Evolutionary conservation across 2,113 vertebrate genomes (phyloP).

Genomic region (Cynopterus brachyotis): DNA sequence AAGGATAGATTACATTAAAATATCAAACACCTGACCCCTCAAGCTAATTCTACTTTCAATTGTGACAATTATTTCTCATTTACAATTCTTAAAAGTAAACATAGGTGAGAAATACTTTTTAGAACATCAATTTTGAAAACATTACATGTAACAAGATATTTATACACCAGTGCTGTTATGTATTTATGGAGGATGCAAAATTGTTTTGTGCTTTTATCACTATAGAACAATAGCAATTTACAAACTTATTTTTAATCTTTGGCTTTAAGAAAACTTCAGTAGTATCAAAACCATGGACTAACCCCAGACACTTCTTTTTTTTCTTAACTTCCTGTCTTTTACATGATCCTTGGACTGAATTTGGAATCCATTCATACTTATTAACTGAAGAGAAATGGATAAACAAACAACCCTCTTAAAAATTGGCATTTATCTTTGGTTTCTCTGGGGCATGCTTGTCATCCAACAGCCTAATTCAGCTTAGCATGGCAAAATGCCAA

Average conservation of each 20-base stretch:
- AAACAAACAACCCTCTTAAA: constrained; percentile 42
- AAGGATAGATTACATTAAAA: background rate
- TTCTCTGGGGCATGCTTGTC: background rate
- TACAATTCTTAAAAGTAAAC: constrained; percentile 11
- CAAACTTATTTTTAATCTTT: constrained; percentile 46
- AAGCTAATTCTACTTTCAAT: background rate
- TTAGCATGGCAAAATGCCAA: background rate
- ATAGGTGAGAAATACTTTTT: constrained; percentile 5
- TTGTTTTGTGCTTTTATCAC: background rate
- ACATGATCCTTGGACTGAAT: constrained; percentile 44
- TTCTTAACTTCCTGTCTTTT: constrained; percentile 41
- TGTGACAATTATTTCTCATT: background rate
- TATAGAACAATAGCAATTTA: constrained; percentile 5
- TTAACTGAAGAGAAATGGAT: constrained; percentile 39
- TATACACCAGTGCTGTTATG: background rate
- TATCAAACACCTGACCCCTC: background rate
- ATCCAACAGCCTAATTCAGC: background rate
- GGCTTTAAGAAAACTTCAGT: background rate
- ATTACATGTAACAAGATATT: background rate
- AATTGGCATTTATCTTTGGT: constrained; percentile 24
- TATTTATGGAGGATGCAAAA: background rate
- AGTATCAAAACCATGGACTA: constrained; percentile 3
- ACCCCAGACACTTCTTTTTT: constrained; percentile 14
- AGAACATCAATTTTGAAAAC: background rate
- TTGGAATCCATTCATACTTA: constrained; percentile 46